Conservation (phyloP, 2,888 invertebrate species). For the Icerya purchasi region DNA sequence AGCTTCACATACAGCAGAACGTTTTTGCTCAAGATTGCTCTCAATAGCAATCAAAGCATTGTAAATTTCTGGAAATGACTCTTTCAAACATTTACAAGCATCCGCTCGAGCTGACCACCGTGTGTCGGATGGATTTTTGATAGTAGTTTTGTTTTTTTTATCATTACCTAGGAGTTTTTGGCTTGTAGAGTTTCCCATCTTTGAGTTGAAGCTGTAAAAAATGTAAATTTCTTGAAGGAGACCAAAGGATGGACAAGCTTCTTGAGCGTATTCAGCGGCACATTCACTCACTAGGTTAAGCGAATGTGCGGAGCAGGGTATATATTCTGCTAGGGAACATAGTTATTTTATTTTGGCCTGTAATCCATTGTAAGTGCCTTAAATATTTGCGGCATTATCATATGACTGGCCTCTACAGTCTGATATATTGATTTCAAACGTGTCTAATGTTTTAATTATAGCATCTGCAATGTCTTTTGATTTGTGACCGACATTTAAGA, state of each 20-base stretch:
- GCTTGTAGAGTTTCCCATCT: neutral
- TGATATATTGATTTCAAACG: slow-evolving; percentile 18
- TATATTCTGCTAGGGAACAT: slow-evolving; percentile 18
- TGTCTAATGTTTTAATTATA: slow-evolving; percentile 9
- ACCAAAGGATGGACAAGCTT: neutral
- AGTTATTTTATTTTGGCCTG: slow-evolving; percentile 20
- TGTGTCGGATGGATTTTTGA: neutral
- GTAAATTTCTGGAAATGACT: neutral
- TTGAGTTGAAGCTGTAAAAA: neutral
- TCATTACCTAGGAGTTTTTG: too few relatives aligned
- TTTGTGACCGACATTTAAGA: slow-evolving; percentile 21
- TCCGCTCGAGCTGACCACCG: neutral
- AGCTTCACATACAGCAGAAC: too few relatives aligned
- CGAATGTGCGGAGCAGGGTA: slow-evolving; percentile 21
- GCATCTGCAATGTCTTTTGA: slow-evolving; percentile 19
- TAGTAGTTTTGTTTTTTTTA: neutral
- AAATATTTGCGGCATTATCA: slow-evolving; percentile 22
- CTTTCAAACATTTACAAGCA: neutral
- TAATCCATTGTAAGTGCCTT: slow-evolving; percentile 20
- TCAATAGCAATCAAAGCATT: too few relatives aligned
- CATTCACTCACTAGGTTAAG: slow-evolving; percentile 17
- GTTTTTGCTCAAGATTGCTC: too few relatives aligned
- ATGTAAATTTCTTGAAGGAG: neutral
- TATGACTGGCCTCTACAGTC: slow-evolving; percentile 21
- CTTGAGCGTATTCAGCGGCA: neutral